Conservation (phyloP, 1,140 invertebrate species). For the Manduca sexta region DNA sequence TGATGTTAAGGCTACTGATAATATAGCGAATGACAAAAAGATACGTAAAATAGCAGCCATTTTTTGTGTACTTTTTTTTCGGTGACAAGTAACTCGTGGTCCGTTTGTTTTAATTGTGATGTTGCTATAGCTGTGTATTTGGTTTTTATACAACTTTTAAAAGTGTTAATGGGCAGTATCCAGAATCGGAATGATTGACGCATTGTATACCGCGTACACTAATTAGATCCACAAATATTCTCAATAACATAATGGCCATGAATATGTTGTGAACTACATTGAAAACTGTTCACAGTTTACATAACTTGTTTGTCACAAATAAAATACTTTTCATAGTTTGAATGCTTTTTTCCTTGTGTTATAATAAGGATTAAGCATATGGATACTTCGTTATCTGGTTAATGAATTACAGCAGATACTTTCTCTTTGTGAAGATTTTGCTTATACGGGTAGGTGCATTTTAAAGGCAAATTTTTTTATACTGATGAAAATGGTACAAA, state of each 20-base stretch:
- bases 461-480: too few species aligned
- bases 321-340: conserved; percentile 7
- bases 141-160: conserved; percentile 50
- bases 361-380: conserved; percentile 9
- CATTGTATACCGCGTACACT: conserved; percentile 24
- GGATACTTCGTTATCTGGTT: too few species aligned
- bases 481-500: too few species aligned
- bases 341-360: conserved; percentile 11
- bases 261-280: conserved; percentile 43
- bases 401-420: too few species aligned
- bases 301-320: conserved; percentile 13
- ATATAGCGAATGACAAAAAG: conserved; percentile 32
- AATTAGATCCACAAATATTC: conserved; percentile 43
- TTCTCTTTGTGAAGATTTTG: too few species aligned
- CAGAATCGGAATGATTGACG: conserved; percentile 51
- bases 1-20: conserved; percentile 23
- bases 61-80: conserved; percentile 27
- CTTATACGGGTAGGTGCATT: too few species aligned
- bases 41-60: conserved; percentile 41
- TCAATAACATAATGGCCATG: conserved; percentile 65
- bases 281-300: conserved; percentile 24
- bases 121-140: conserved; percentile 18
- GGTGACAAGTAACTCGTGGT: conserved; percentile 32
- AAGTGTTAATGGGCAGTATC: conserved; percentile 52
- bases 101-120: conserved; percentile 22